These are phyloP conservation scores for Rhagoletis pomonella DNA, from an alignment of 1,140 invertebrate genomes.

Conservation along the genomic window DNA sequence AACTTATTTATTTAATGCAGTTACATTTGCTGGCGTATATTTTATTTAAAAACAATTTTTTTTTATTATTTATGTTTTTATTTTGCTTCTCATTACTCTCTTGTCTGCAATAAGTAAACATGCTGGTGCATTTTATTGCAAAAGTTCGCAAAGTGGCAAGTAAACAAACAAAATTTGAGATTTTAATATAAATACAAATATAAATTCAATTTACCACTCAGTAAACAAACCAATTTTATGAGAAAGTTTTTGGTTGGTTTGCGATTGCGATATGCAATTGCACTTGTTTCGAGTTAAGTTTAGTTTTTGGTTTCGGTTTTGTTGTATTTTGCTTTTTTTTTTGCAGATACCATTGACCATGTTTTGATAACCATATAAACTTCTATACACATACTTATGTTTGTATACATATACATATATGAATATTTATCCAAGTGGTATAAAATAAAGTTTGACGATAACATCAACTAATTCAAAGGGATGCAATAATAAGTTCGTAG, in stretches of 20 bases:
- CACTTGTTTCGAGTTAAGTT: too few relatives aligned
- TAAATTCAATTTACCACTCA: neutral
- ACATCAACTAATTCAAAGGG: too few relatives aligned
- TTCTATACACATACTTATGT: neutral
- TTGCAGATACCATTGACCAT: too few relatives aligned
- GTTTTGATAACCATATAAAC: neutral
- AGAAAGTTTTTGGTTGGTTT: too few relatives aligned
- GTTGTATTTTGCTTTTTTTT: too few relatives aligned
- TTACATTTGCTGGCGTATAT: too few relatives aligned
- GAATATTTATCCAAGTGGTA: neutral
- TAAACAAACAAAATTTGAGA: constrained; percentile 44
- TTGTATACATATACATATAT: neutral
- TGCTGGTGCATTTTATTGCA: neutral
- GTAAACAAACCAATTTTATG: neutral
- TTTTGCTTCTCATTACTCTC: neutral
- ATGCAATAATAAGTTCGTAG: too few relatives aligned
- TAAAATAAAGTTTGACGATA: too few relatives aligned
- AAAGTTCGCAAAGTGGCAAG: constrained; percentile 11
- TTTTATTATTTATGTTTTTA: neutral
- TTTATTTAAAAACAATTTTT: neutral
- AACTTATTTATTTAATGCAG: neutral
- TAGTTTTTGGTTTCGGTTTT: too few relatives aligned
- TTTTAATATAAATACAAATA: neutral
- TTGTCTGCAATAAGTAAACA: constrained; percentile 1
- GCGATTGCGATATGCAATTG: too few relatives aligned